Evolutionary conservation across 2,888 invertebrate species (phyloP), one percentile per base, ranked within the genome.

Genomic region (Pandemis corylana): DNA sequence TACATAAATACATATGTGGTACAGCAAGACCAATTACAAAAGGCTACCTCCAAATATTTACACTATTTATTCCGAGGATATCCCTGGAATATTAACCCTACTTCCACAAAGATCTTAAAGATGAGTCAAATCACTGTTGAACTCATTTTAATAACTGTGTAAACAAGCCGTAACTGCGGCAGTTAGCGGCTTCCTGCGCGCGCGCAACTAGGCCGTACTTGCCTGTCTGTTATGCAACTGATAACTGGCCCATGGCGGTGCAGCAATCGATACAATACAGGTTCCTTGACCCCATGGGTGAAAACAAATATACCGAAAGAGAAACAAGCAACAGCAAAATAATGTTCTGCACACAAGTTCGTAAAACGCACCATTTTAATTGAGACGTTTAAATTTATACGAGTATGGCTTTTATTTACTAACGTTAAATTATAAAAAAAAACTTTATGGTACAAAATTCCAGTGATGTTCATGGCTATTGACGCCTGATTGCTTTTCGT

Each of bases 121-220:
- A 84, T 82, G 83, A 84, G 83, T 84, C 83, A 84, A 88, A 88
- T 89, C 87, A 86, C 84, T 87, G 85, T 87, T 85, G 84, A 84
- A 84, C 84, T 81, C 81, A 84, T 82, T 92, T 90, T 92, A 91
- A 92, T 92, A 88, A 89, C 85, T 87, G 85, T 85, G 87, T 85
- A 88, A 90, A 90, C 87, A 88, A 85, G 83, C 84, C 88, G 83
- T 86, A 85, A 87, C 88, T 85, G 84, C 85, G 82, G 82, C 86
- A 87, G 88, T 90, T 87, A 90, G 88, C 87, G 81, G 90, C 85
- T 91, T 93, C 93, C 93, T 93, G 92, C 84, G 87, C 83, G 74
- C 76, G 80, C 83, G 80, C 87, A 89, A 85, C 85, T 90, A 83
- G 88, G 88, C 86, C 89, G 86, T 85, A 87, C 85, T 89, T 85